Base-by-base conservation (phyloP, 2,113 vertebrate genomes). In the Eira barbara region DNA sequence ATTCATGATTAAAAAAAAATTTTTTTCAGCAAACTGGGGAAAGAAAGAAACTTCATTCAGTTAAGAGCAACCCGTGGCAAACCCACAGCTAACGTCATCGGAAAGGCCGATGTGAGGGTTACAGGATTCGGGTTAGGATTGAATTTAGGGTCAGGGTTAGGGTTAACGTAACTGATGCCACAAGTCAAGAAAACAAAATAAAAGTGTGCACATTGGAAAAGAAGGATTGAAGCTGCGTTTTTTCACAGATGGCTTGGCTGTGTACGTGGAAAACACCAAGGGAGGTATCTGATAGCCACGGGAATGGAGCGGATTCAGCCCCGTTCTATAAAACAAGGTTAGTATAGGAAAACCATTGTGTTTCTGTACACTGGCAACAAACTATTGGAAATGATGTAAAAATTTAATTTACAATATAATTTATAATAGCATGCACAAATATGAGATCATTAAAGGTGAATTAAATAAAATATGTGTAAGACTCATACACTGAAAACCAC, bases 1-100 rank as follows among this genome's bases (percentile, higher is more conserved):
- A 15, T 47, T 69, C 11, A 13, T 17, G n/a, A 63, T 23, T 57
- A 2, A 31, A 15, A 52, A 49, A 49, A 34, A 42, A 59, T 42
- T 42, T 39, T 39, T 39, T 42, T 86, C 42, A 55, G 45, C n/a
- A 45, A 52, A 63, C 21, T 17, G 9, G 7, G 29, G 42, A 17
- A 52, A 52, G 10, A 39, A 31, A 81, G 47, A 79, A 67, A 69
- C n/a, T 23, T 31, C 61, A 47, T 34, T 27, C 47, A 1, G 2
- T 39, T 4, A 27, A 10, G 74, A 52, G 11, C 14, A 34, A 34
- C 29, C 20, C 3, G 0, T 12, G 21, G 3, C 6, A 39, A 20
- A 17, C 34, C 18, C 13, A 39, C 2, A 7, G 61, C 27, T 20
- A 11, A 5, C 0, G 0, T 34, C 71, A 2, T 27, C 1, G 1